These are phyloP conservation scores for Hemibagrus wyckioides DNA, from an alignment of 2,113 vertebrate genomes.

Conservation along the genomic window DNA sequence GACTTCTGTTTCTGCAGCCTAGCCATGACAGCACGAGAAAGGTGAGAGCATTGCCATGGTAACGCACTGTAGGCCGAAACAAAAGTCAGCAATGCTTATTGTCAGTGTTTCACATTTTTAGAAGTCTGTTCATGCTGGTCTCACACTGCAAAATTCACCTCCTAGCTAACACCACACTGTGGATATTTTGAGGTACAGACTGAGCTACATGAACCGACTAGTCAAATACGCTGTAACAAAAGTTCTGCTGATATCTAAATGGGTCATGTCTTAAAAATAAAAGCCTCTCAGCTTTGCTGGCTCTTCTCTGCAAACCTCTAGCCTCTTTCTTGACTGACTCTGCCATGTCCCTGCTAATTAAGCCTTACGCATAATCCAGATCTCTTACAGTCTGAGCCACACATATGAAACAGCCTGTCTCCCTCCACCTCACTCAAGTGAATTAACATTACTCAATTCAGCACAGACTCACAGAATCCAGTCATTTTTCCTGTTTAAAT, in stretches of 20 bases:
- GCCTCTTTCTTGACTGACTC: slow-evolving; percentile 3
- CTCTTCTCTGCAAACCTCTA: slow-evolving; percentile 11
- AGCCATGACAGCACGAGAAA: slow-evolving; percentile 49
- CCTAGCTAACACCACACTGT: not conserved
- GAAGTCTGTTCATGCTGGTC: slow-evolving; percentile 23
- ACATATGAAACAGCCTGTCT: not conserved
- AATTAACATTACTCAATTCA: slow-evolving; percentile 45
- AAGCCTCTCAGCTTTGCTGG: not conserved
- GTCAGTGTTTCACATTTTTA: slow-evolving; percentile 46
- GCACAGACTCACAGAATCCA: slow-evolving; percentile 34
- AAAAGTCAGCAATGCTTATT: slow-evolving; percentile 52
- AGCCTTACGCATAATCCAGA: not conserved
- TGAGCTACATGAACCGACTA: not conserved
- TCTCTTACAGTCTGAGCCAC: not conserved
- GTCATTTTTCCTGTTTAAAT: slow-evolving; percentile 18
- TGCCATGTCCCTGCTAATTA: slow-evolving; percentile 28
- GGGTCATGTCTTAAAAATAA: slow-evolving; percentile 37
- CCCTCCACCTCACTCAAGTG: slow-evolving; percentile 25
- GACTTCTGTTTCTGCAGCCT: slow-evolving; percentile 55
- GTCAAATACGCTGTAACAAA: slow-evolving; percentile 28
- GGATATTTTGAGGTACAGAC: slow-evolving; percentile 10
- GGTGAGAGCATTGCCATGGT: slow-evolving; percentile 56
- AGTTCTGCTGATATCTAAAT: slow-evolving; percentile 30
- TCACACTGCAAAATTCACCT: slow-evolving; percentile 13
- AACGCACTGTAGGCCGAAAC: slow-evolving; percentile 45